Base-by-base conservation (phyloP, 2,888 invertebrate species). In the Cremastobaeus sp. region DNA sequence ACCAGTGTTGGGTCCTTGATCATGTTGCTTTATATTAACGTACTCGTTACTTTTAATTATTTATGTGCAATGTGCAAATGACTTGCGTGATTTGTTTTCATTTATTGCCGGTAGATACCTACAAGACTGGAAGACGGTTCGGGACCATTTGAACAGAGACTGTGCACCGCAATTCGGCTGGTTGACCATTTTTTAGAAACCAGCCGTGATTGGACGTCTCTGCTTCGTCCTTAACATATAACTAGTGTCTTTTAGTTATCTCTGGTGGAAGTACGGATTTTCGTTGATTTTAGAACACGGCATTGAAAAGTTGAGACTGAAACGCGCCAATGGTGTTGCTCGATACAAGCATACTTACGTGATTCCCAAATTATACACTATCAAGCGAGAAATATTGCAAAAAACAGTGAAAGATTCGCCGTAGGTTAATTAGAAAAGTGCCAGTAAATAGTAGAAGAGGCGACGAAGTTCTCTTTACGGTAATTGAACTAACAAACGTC, bases 361-460 rank as follows among this genome's bases (percentile, higher is more conserved):
- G n/a, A n/a, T n/a, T n/a, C n/a, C n/a, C n/a, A n/a, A n/a, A n/a
- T n/a, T n/a, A n/a, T n/a, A n/a, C n/a, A n/a, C n/a, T n/a, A n/a
- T n/a, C n/a, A n/a, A n/a, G n/a, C n/a, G n/a, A n/a, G n/a, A n/a
- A n/a, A n/a, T n/a, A n/a, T n/a, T n/a, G n/a, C n/a, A 48, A 15
- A 54, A 34, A 18, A 41, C 54, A 62, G 57, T 43, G 68, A 74
- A 59, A 79, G 81, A 80, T 84, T 84, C 81, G 82, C 81, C 79
- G 78, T 85, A 84, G 84, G 79, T 82, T 86, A 86, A 87, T 85
- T 87, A 86, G 86, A 85, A 86, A 87, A 87, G 87, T 87, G 87
- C 87, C 87, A 87, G 86, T 87, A 86, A 74, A 68, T 71, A 77
- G 75, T 78, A 81, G 76, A 77, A 52, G 60, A 74, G 70, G 77